Base-by-base conservation (phyloP, 1,140 invertebrate species). In the Periplaneta americana region DNA sequence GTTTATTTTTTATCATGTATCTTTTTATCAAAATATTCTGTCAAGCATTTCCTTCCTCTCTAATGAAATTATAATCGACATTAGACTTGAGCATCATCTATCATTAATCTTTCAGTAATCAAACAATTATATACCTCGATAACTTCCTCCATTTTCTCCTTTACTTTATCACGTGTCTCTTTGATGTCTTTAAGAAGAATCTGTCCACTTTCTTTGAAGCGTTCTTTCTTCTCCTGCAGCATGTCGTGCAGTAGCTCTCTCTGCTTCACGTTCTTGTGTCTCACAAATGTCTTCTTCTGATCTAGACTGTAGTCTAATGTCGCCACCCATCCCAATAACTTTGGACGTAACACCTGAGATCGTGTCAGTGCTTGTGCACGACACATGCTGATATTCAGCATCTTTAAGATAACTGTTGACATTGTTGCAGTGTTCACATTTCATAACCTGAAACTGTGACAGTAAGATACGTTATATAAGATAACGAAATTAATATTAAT, bases 121-220 rank as follows among this genome's bases (percentile, higher is more conserved):
- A n/a, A n/a, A n/a, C n/a, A n/a, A n/a, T n/a, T 5, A n/a, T 82
- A 36, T 80, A 84, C 85, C 81, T 83, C 80, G 81, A 86, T 85
- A 18, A 86, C 84, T 82, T 84, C 83, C 37, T 86, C 85, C 83
- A 86, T 83, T 74, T 84, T 85, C 75, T 86, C 84, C 48, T 82
- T 84, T 35, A 86, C 83, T 78, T 84, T 84, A 17, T 84, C 83
- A 39, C 83, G 83, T 33, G 83, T 85, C 39, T 86, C 85, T 37
- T 83, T 82, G 15, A 85, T 83, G 34, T 85, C 85, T 34, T 86
- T 84, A 22, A 85, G 81, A 28, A 85, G 22, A 10, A 82, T 84
- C 78, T 86, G 81, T 2, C 83, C 83, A 15, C 84, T 84, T 34
- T 81, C 83, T 57, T 83, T 78, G 15, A 85, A 76, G 78, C 80